Base-by-base conservation (phyloP, 2,797 vertebrate species). In the Catostomus latipinnis region DNA sequence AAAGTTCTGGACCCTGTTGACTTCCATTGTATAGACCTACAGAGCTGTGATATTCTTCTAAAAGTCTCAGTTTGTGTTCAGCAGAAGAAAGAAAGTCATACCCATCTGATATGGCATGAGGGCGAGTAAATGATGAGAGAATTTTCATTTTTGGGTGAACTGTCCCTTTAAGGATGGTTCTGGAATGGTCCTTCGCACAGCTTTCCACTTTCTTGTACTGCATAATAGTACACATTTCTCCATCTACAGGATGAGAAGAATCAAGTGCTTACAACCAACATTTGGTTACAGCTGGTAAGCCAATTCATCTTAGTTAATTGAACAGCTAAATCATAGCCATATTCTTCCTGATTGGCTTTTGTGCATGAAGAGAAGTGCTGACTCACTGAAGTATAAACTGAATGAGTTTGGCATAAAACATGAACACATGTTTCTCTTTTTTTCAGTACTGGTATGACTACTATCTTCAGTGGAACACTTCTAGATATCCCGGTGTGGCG, bases 271-370 rank as follows among this genome's bases (percentile, higher is more conserved):
- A 99, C 96, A 48, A 97, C 97, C 67, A 99, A 98, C 87, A 94
- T 98, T 79, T 98, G 97, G 97, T 92, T 98, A 3, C 94, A 96
- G 66, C 91, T 98, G 96, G 98, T 99, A 91, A 96, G 96, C 53
- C 10, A 61, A 3, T 69, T 83, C 54, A 10, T 45, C 45, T 45
- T 52, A 14, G n/a, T 1, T 8, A 68, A 0, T 6, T 72, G 43
- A 48, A 60, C 22, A 12, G 10, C 13, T 18, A 43, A 13, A 53
- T 34, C 18, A 56, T 71, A 7, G 43, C 61, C 22, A 67, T 52
- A 13, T 12, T 12, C 11, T 12, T 80, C 8, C 69, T 57, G 12
- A 34, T 5, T 57, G 34, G 6, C 2, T 34, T n/a, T 8, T 50
- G 48, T 13, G 9, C 34, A 34, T 34, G 4, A 34, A 34, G 34